Evolutionary conservation across 2,888 invertebrate species (phyloP), one percentile per base, ranked within the genome.

Genomic region (Athalia circularis): DNA sequence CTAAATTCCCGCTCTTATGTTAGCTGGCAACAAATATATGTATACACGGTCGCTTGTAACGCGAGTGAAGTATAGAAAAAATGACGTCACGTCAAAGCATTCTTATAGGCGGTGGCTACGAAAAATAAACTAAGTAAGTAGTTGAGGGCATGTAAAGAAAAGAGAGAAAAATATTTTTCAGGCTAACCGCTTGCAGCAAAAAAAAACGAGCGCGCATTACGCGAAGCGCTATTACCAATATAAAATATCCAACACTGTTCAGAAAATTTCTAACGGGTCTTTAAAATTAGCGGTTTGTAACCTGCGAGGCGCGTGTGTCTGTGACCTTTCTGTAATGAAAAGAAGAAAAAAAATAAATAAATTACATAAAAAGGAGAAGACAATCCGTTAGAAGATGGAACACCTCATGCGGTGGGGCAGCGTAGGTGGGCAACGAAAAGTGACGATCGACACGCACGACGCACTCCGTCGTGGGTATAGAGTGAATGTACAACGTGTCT

Each of bases 241-340:
- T 29, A 29, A 29, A 29, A 29, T 29, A 29, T 29, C 29, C 29
- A 29, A 29, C 29, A 29, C 29, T 29, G 47, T n/a, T 59, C 7
- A 45, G 9, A 59, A 59, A 47, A 57, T 72, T 47, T 72, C 72
- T 72, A 72, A 72, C 72, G 72, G 72, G 72, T 52, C 72, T 72
- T 59, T n/a, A 72, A 72, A 72, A 72, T 72, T 72, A 72, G 72
- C 72, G 47, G 72, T 72, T 72, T 59, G 45, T 72, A 72, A 72
- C 52, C 45, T 72, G 57, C 57, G 57, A 43, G 47, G 72, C 59
- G 57, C 57, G 50, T 50, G 9, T 43, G 43, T 43, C 0, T 15
- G 57, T 59, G 57, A 72, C 47, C 57, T 59, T 47, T 59, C 45
- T 59, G 29, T 13, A 54, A 13, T 62, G 15, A 62, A 29, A 13